Conservation (phyloP, 53 echinoderm and acorn worm species). For the Zoroaster sp. region DNA sequence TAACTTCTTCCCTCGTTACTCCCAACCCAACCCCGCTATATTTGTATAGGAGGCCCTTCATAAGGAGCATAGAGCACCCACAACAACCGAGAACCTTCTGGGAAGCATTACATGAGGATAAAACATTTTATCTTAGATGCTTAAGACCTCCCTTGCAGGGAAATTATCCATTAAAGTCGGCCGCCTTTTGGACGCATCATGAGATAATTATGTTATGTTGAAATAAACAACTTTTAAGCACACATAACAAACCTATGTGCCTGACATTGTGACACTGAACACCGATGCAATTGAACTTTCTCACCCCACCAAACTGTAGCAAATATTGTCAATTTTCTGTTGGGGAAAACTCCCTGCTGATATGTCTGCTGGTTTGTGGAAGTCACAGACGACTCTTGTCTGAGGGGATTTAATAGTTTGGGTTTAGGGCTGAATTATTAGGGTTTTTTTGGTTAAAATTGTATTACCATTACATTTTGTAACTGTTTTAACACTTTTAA, state of each 20-base stretch:
- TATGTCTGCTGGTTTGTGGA: neutral
- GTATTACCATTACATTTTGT: no score
- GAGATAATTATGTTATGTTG: neutral
- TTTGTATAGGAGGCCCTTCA: no score
- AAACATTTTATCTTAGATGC: no score
- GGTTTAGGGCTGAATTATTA: no score
- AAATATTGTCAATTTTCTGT: neutral
- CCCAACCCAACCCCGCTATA: no score
- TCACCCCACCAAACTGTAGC: neutral
- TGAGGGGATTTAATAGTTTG: no score
- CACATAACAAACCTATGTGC: neutral
- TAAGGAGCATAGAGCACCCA: no score
- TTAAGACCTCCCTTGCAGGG: neutral
- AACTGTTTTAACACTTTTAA: no score
- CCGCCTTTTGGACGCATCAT: neutral
- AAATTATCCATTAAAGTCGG: neutral
- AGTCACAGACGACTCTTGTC: neutral
- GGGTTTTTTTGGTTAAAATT: no score
- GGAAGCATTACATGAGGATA: no score
- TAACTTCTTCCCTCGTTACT: no score
- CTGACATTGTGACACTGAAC: neutral
- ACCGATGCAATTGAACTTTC: neutral
- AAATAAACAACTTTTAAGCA: neutral
- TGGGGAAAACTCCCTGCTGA: conserved; percentile 1
- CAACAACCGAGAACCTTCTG: no score